Evolutionary conservation across 2,113 vertebrate species (phyloP), one percentile per base, ranked within the genome.

Genomic region (Heliornis fulica): DNA sequence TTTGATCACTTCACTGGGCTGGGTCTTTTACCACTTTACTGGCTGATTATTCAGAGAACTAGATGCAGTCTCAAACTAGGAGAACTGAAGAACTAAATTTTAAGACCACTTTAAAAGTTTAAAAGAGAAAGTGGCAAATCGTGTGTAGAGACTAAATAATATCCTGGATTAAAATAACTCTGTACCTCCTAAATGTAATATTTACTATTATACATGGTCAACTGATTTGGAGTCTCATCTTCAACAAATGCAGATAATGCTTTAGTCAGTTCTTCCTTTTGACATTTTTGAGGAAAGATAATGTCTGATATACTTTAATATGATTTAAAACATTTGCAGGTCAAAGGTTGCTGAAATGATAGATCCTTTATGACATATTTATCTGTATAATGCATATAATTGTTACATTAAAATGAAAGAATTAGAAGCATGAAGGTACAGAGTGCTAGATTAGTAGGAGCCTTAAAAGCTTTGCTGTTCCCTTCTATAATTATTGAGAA

Each of bases 391-490:
- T 93, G 92, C 41, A 18, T 56, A 79, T 95, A 94, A 97, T 95
- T 95, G 72, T 38, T 90, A 89, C 68, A 93, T 95, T 96, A 96
- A 96, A 98, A 93, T 91, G 66, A 96, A 86, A 93, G 81, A 97
- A 94, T 91, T 96, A 94, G 83, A 93, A 94, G 38, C 68, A 70
- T 83, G 46, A 45, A 97, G 81, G 57, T 78, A 90, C 81, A 93
- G 83, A 45, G 50, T 93, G 87, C 48, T 95, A 91, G 95, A 97
- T 97, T 96, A 95, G 56, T 46, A 94, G 16, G 22, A 95, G 56
- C 79, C 69, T 97, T 96, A 96, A 97, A 97, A 97, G 87, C 81
- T 96, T 97, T 96, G 51, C 40, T 94, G 59, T 94, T 93, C 68
- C 64, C 63, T 96, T 60, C 28, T 96, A 54, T 89, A 96, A 94